These are phyloP conservation scores for Dryadula phaetusa DNA, from an alignment of 2,888 invertebrate genomes.

Conservation along the genomic window DNA sequence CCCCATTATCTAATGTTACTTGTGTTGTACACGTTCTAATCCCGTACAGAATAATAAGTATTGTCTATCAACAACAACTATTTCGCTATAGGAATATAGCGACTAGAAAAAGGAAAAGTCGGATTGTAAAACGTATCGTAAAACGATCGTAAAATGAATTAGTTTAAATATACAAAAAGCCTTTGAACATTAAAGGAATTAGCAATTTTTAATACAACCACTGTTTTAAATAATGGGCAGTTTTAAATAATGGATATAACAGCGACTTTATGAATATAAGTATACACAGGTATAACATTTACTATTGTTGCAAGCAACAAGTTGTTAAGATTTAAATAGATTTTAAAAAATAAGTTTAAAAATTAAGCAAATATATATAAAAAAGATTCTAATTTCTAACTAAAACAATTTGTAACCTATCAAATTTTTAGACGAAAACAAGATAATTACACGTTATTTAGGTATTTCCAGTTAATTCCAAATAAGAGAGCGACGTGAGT, in stretches of 20 bases:
- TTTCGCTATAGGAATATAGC: slow-evolving; percentile 8
- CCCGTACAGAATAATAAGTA: slow-evolving; percentile 19
- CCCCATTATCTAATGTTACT: slow-evolving; percentile 18
- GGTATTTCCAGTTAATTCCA: slow-evolving; percentile 17
- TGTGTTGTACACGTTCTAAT: slow-evolving; percentile 11
- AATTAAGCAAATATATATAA: background rate
- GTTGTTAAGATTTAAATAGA: background rate
- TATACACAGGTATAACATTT: no score
- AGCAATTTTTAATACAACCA: background rate
- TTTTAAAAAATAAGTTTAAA: background rate
- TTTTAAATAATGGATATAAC: no score
- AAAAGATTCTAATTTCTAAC: background rate
- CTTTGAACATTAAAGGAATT: background rate
- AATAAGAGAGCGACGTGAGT: slow-evolving; percentile 12
- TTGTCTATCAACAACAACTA: slow-evolving; percentile 15
- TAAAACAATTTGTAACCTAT: background rate
- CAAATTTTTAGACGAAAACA: slow-evolving; percentile 5
- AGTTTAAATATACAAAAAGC: background rate
- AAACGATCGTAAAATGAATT: background rate
- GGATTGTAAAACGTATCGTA: background rate
- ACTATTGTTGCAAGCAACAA: no score
- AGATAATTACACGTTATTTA: slow-evolving; percentile 7
- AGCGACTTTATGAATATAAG: no score
- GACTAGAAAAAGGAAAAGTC: background rate
- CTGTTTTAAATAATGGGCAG: background rate